These are phyloP conservation scores for Macrocentrus cingulum DNA, from an alignment of 1,140 invertebrate genomes.

Conservation along the genomic window DNA sequence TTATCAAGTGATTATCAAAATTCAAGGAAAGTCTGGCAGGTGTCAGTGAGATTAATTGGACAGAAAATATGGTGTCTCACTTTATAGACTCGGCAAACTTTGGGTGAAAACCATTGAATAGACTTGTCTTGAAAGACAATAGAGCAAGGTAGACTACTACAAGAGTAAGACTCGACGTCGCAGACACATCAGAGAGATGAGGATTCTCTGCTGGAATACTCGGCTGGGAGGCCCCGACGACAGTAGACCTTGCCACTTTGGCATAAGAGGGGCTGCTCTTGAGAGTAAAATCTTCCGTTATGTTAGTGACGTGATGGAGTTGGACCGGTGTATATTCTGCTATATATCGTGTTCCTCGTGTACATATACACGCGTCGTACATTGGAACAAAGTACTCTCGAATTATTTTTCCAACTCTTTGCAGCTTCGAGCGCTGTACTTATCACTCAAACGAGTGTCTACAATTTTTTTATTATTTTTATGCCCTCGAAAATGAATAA, in stretches of 20 bases:
- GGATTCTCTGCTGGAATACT: neutral
- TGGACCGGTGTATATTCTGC: neutral
- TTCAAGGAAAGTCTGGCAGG: no score
- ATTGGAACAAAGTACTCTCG: no score
- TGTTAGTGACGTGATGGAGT: neutral
- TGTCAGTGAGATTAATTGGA: neutral
- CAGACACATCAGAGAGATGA: neutral
- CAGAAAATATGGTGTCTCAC: neutral
- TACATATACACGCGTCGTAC: no score
- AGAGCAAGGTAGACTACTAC: neutral
- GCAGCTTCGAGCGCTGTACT: no score
- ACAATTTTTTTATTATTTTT: no score
- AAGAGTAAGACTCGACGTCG: slow-evolving; percentile 4
- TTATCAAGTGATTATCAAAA: no score
- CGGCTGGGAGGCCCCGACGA: neutral
- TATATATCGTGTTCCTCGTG: neutral
- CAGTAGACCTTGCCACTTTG: neutral
- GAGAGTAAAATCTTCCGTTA: slow-evolving; percentile 1
- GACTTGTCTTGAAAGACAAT: neutral
- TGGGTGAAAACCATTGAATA: neutral
- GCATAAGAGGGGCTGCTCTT: neutral
- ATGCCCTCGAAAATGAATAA: no score
- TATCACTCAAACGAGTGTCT: no score
- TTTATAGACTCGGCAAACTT: neutral
- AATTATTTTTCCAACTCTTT: no score